phyloP scores from a whole-genome alignment of 2,113 vertebrate genomes.

The Physeter macrocephalus region DNA sequence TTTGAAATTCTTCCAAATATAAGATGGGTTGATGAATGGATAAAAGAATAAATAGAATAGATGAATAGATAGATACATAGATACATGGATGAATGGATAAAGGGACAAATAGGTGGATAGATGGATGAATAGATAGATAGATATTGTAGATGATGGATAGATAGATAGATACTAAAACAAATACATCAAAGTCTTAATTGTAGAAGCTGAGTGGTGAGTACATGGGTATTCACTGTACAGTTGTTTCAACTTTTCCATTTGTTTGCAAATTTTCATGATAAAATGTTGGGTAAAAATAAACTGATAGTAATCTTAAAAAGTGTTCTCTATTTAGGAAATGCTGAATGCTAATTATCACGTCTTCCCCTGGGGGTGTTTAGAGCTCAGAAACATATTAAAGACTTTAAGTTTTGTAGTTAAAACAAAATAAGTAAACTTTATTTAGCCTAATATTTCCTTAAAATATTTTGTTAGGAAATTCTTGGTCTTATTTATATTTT shows the following conservation, averaged over 20 bases:
- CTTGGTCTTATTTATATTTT: not conserved
- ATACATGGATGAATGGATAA: not conserved
- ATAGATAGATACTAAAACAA: not conserved
- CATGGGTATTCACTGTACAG: not conserved
- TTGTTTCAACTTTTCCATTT: not conserved
- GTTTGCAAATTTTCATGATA: slow-evolving; percentile 20
- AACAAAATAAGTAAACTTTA: slow-evolving; percentile 13
- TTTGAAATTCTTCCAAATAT: not conserved
- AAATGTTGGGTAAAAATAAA: slow-evolving; percentile 18
- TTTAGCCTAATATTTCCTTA: not conserved
- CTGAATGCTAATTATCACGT: not conserved
- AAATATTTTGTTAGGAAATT: not conserved
- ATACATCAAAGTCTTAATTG: not conserved
- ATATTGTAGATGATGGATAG: not conserved
- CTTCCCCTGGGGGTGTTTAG: not conserved
- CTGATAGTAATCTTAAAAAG: not conserved
- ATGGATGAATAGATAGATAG: not conserved
- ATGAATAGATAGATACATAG: not conserved
- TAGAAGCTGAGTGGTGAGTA: not conserved
- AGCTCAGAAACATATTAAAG: slow-evolving; percentile 18
- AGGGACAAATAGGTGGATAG: not conserved
- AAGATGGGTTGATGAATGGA: not conserved
- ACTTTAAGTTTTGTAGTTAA: slow-evolving; percentile 23
- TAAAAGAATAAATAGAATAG: not conserved
- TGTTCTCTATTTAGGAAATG: not conserved